Evolutionary conservation across 2,113 vertebrate species (phyloP), one percentile per base, ranked within the genome.

Genomic region (Gymnorhina tibicen): DNA sequence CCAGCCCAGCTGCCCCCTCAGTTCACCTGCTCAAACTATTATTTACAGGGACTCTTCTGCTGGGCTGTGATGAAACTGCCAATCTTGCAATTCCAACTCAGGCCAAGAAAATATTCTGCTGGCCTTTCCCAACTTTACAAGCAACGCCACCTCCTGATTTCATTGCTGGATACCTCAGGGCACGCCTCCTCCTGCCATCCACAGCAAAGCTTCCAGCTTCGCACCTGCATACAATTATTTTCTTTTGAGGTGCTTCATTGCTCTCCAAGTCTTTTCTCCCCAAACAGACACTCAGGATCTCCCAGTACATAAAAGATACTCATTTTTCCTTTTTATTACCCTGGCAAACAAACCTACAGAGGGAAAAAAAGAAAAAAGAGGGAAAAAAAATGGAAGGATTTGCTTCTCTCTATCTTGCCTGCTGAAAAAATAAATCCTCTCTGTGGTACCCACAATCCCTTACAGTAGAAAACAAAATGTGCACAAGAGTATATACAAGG

Each of bases 201-300:
- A 32, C 8, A 70, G 9, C 55, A 55, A 66, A 91, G 37, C 44
- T 72, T 76, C 49, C 35, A 94, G 26, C 28, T 63, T 60, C 5
- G 0, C 9, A 59, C 30, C n/a, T 17, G 27, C 60, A 76, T 27
- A 41, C 27, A 27, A 7, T 56, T 74, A 28, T 58, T 58, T 49
- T 58, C n/a, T 70, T 81, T n/a, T 60, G 42, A 74, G 60, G 46
- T 62, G 32, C 37, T 62, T 27, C 10, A 0, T 14, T 75, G 47
- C 63, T 68, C 49, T 91, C 33, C 28, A 21, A 62, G 50, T 17
- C n/a, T 67, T 62, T 60, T 49, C 35, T 39, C 42, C 56, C 42
- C 0, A 0, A 13, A 67, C 23, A 81, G 18, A 46, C 7, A 23
- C 20, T 49, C n/a, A 15, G 30, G 19, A 59, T 77, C 59, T 84